Evolutionary conservation across 2,888 invertebrate species (phyloP), one percentile per base, ranked within the genome.

Genomic region (Yponomeuta cagnagella): DNA sequence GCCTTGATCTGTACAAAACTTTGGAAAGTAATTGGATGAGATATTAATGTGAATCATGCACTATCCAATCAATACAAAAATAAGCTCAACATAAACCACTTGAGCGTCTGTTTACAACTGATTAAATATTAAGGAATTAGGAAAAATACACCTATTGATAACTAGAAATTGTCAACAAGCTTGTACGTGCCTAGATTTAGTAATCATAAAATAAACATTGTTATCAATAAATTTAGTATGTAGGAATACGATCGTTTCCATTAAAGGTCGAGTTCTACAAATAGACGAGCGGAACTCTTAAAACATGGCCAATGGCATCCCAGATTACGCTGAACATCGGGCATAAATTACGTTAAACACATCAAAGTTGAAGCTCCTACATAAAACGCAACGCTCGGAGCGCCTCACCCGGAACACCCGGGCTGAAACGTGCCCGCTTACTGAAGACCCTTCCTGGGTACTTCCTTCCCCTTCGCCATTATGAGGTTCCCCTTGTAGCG

Each of bases 301-400:
- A 10, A 52, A 15, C 52, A 23, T 23, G 23, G 23, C 23, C 23
- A 23, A 15, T 15, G 15, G 73, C 43, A 43, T 73, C 72, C 71
- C 73, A 77, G 78, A 80, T 81, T 79, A 77, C 75, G 75, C 79
- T 76, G 79, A 78, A 78, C 79, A 79, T 80, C 77, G 78, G 15
- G 78, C 76, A 75, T 76, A 74, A 76, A 80, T 79, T 79, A 77
- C 77, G 78, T 48, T 75, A 79, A 81, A 82, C 79, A 76, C 80
- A 71, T 78, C 75, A 74, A 80, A 82, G 80, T 81, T 77, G 10
- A 78, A 79, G 74, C 77, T 77, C 75, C 76, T 76, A 77, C 76
- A 73, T 76, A 79, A 80, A 43, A 80, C 75, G 77, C 78, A 77
- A 74, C 78, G 78, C 77, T 77, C 78, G 76, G 77, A 73, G 75